phyloP scores from a whole-genome alignment of 2,888 invertebrate genomes.

The Catocala sponsa region DNA sequence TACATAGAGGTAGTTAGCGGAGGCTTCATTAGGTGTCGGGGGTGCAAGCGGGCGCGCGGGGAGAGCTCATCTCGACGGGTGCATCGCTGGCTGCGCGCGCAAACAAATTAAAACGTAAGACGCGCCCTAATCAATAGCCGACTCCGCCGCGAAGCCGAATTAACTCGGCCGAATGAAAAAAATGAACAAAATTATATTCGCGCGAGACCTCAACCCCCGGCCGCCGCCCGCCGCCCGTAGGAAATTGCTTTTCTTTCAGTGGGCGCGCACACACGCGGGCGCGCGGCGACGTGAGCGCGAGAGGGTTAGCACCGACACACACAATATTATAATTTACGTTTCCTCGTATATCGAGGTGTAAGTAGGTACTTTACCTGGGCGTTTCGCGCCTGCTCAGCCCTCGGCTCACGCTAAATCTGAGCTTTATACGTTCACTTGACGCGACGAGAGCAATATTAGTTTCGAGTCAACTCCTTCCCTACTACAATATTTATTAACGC shows the following conservation, averaged over 20 bases:
- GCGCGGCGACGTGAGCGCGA: constrained; percentile 70
- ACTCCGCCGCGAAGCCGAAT: constrained; percentile 86
- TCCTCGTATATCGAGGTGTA: constrained; percentile 86
- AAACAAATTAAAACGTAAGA: constrained; percentile 88
- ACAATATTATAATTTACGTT: constrained; percentile 88
- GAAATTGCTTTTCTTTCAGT: constrained; percentile 88
- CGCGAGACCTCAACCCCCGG: constrained; percentile 82
- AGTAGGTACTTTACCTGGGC: constrained; percentile 87
- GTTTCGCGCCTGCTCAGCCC: constrained; percentile 85
- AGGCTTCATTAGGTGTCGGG: constrained; percentile 78
- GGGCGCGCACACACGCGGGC: constrained; percentile 83
- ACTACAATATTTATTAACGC: constrained; percentile 86
- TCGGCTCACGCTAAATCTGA: constrained; percentile 86
- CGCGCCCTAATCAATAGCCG: constrained; percentile 88
- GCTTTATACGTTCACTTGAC: constrained; percentile 88
- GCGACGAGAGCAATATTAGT: constrained; percentile 87
- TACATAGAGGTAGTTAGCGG: constrained; percentile 77
- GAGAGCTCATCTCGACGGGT: constrained; percentile 81
- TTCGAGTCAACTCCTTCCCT: constrained; percentile 83
- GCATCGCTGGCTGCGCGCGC: constrained; percentile 86
- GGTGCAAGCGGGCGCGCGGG: constrained; percentile 51
- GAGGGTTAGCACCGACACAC: constrained; percentile 86
- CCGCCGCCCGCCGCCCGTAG: constrained; percentile 75
- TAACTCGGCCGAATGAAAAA: constrained; percentile 88
- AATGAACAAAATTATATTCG: constrained; percentile 89